These are phyloP conservation scores for Siderastrea radians DNA, from an alignment of 92 coral and sea anemone species.

Conservation along the genomic window DNA sequence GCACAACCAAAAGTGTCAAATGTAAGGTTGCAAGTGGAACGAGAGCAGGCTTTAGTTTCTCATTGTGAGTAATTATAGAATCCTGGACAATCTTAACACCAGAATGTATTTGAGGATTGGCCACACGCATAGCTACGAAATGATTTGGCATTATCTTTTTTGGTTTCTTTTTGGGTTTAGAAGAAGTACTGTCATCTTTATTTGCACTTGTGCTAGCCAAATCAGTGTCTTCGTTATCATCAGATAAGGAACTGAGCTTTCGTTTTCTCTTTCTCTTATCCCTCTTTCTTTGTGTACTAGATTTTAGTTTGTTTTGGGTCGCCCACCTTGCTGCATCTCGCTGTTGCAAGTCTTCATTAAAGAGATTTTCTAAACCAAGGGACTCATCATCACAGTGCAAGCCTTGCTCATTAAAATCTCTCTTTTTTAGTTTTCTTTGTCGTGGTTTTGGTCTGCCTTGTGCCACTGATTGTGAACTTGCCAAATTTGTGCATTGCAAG, in stretches of 20 bases:
- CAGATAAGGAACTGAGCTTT: slow-evolving; percentile 15
- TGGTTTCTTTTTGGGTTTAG: slow-evolving; percentile 41
- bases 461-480: no score
- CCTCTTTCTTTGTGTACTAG: slow-evolving; percentile 31
- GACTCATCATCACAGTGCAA: slow-evolving; percentile 43
- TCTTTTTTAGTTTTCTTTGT: not conserved
- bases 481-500: not conserved
- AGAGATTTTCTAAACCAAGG: slow-evolving; percentile 58
- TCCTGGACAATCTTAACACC: slow-evolving; percentile 84
- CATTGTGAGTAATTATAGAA: slow-evolving; percentile 65
- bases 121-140: slow-evolving; percentile 91
- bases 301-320: slow-evolving; percentile 3
- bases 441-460: not conserved
- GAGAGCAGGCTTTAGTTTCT: slow-evolving; percentile 78
- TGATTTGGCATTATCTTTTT: slow-evolving; percentile 80
- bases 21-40: slow-evolving; percentile 89
- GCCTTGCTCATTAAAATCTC: not conserved
- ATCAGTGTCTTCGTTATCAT: slow-evolving; percentile 36
- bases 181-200: slow-evolving; percentile 13
- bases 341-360: slow-evolving; percentile 51
- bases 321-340: slow-evolving; percentile 16
- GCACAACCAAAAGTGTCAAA: slow-evolving; percentile 92
- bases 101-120: slow-evolving; percentile 83
- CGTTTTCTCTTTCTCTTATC: slow-evolving; percentile 41
- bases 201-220: not conserved